Conservation (phyloP, 1,140 invertebrate genomes). For the Bombus breviceps region DNA sequence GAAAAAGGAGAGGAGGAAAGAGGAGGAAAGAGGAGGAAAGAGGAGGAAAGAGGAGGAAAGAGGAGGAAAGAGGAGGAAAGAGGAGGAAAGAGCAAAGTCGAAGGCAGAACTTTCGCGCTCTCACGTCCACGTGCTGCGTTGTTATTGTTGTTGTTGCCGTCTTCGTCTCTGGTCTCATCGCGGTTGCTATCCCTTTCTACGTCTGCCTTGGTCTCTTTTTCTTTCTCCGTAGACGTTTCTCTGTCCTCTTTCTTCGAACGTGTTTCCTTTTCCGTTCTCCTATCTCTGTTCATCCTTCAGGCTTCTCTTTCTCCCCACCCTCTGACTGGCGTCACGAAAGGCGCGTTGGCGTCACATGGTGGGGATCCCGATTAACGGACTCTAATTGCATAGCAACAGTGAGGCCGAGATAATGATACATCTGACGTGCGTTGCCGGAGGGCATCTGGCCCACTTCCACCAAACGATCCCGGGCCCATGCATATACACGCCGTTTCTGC, state of each 20-base stretch:
- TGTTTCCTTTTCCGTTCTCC: slow-evolving; percentile 3
- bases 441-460: slow-evolving; percentile 75
- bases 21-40: slow-evolving; percentile 1
- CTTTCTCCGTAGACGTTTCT: slow-evolving; percentile 17
- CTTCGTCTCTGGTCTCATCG: slow-evolving; percentile 63
- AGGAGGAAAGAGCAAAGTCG: slow-evolving; percentile 4
- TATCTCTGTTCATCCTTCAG: background rate
- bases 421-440: slow-evolving; percentile 74
- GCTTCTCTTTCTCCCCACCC: background rate
- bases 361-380: slow-evolving; percentile 78
- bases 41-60: background rate
- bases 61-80: background rate
- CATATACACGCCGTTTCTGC: slow-evolving; percentile 10
- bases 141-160: slow-evolving; percentile 76
- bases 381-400: slow-evolving; percentile 82
- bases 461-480: slow-evolving; percentile 48
- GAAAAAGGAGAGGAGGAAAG: background rate
- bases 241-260: background rate
- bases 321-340: slow-evolving; percentile 40
- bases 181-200: slow-evolving; percentile 32
- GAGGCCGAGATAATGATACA: slow-evolving; percentile 80
- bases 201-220: slow-evolving; percentile 19
- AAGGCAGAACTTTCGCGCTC: slow-evolving; percentile 30
- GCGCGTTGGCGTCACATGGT: slow-evolving; percentile 57
- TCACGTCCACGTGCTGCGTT: slow-evolving; percentile 76